phyloP scores from a whole-genome alignment of 2,888 invertebrate species.

The Platynereis dumerilii region DNA sequence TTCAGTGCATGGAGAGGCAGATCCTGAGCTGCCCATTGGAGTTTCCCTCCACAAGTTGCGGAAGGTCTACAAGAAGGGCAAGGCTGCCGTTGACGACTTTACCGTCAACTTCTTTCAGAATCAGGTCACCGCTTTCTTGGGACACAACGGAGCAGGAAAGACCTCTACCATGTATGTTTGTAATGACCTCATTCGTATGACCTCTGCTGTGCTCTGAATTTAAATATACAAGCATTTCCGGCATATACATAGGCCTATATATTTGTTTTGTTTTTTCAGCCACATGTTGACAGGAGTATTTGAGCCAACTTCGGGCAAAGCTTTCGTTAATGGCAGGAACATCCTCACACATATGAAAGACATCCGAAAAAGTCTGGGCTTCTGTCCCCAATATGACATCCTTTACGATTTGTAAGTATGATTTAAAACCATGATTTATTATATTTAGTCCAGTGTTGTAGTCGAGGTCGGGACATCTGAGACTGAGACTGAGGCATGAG shows the following conservation, averaged over 20 bases:
- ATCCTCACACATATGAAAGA: constrained; percentile 38
- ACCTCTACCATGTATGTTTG: constrained; percentile 57
- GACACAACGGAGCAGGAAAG: constrained; percentile 63
- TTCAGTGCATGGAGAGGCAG: constrained; percentile 18
- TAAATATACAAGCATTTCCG: not conserved
- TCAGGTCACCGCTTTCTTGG: constrained; percentile 58
- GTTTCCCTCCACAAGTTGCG: constrained; percentile 48
- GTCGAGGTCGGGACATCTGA: too few relatives aligned
- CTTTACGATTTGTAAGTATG: constrained; percentile 63
- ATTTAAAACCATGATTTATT: too few relatives aligned
- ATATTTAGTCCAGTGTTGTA: too few relatives aligned
- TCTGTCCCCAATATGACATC: constrained; percentile 64
- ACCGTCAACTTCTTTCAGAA: constrained; percentile 52
- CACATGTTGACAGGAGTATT: constrained; percentile 57
- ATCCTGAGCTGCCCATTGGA: constrained; percentile 42
- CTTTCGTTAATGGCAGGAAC: constrained; percentile 45
- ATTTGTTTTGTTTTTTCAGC: constrained; percentile 41
- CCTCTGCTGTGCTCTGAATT: constrained; percentile 3
- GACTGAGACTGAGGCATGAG: too few relatives aligned
- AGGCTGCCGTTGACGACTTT: constrained; percentile 50
- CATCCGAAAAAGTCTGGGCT: constrained; percentile 55
- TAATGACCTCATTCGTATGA: not conserved
- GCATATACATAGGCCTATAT: too few relatives aligned
- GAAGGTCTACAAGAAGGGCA: constrained; percentile 38
- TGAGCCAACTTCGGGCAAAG: constrained; percentile 42